Evolutionary conservation across 2,113 vertebrate species (phyloP), one percentile per base, ranked within the genome.

Genomic region (Sturnus vulgaris): DNA sequence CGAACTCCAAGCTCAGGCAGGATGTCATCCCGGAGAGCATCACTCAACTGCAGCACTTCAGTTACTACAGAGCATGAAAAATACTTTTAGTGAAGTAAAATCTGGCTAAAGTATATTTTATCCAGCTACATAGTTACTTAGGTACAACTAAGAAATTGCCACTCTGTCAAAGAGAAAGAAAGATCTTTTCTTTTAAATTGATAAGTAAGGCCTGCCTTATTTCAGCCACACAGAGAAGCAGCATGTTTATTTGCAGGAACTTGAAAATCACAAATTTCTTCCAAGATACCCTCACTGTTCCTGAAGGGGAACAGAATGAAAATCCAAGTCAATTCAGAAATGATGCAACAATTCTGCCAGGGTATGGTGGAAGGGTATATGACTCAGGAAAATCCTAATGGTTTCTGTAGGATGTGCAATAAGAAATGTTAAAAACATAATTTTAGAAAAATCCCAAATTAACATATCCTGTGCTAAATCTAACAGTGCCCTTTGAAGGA

Each of bases 1-100:
- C 99, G 98, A 90, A 99, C 99, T 7, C 99, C 99, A 1, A 99
- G 98, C 78, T 99, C 99, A 0, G 99, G 99, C 69, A 99, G 97
- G 76, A 98, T 82, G 21, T 99, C 98, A 16, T 99, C 99, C 39
- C 99, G 98, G 37, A 99, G 96, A 40, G 96, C 65, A 7, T 99
- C 99, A 8, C 99, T 98, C 88, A 99, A 96, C 95, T 98, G 98
- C 88, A 99, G 98, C 78, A 99, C 95, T 97, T 98, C 98, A 3
- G 92, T 98, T 44, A 99, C 99, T 99, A 85, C 11, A 86, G n/a
- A 61, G 28, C 25, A 95, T 27, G 46, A 88, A 92, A 93, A 86
- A 47, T 15, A 60, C 23, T 86, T 80, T 47, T 22, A 50, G 46
- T 55, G 28, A 81, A 76, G 33, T 44, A 35, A 72, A 16, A 33